Conservation (phyloP, 2,888 invertebrate species). For the Noctua fimbriata region DNA sequence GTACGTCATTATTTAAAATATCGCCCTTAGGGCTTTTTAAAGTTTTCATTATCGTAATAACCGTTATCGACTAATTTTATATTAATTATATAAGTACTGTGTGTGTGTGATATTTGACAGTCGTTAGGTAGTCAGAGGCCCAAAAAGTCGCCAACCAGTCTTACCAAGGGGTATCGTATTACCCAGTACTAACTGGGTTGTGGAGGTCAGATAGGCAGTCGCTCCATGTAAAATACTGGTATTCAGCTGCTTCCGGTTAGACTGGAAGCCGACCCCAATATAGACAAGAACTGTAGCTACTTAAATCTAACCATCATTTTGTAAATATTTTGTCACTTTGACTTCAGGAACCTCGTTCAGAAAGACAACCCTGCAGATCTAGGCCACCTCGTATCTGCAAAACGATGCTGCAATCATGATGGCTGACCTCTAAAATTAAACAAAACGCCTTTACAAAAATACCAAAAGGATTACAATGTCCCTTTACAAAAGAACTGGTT, state of each 20-base stretch:
- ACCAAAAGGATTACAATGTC: slow-evolving; percentile 24
- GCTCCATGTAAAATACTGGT: too few relatives aligned
- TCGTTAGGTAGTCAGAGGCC: too few relatives aligned
- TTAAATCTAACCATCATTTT: not conserved
- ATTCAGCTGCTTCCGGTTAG: too few relatives aligned
- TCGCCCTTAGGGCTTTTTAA: not conserved
- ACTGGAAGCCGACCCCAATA: too few relatives aligned
- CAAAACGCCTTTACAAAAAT: not conserved
- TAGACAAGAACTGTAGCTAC: too few relatives aligned
- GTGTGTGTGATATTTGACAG: too few relatives aligned
- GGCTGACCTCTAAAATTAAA: slow-evolving; percentile 8
- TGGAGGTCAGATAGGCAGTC: too few relatives aligned
- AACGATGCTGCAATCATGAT: slow-evolving; percentile 2
- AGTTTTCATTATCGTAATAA: not conserved
- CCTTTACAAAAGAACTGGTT: slow-evolving; percentile 61
- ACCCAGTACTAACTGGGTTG: too few relatives aligned
- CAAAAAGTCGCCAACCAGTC: too few relatives aligned
- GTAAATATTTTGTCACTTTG: not conserved
- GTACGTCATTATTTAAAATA: not conserved
- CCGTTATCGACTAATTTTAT: not conserved
- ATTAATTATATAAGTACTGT: not conserved
- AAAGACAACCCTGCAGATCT: slow-evolving; percentile 4
- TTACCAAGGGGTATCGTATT: too few relatives aligned
- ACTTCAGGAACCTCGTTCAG: not conserved
- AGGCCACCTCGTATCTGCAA: not conserved